Percentiles rank a stretch among this genome's conserved stretches.
Conservation (phyloP, 2,113 vertebrate genomes). For the Vulpes vulpes region DNA sequence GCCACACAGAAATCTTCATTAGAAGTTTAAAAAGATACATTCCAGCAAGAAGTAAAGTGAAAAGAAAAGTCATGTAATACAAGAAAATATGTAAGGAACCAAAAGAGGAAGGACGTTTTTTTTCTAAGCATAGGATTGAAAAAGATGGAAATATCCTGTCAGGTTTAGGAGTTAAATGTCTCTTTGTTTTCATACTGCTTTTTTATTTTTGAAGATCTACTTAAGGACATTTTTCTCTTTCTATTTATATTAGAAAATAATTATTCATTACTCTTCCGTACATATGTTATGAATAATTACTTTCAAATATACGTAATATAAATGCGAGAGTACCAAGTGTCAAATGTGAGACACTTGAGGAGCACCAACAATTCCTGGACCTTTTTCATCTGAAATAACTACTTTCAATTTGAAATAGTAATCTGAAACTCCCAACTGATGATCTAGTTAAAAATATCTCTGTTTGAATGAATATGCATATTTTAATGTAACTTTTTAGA, state of each 20-base stretch:
- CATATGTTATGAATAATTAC: background rate
- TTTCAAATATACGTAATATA: background rate
- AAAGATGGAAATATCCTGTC: background rate
- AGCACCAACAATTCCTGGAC: background rate
- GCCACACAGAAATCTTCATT: background rate
- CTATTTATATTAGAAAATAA: background rate
- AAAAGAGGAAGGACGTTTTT: background rate
- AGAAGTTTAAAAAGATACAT: background rate
- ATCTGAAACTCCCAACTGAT: background rate
- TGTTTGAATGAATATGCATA: background rate
- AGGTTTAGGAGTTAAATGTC: background rate
- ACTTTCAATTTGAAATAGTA: background rate
- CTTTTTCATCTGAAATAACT: background rate
- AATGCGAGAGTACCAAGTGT: background rate
- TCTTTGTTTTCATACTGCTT: background rate
- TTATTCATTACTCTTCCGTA: background rate
- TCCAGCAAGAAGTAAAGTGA: background rate
- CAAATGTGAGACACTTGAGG: background rate
- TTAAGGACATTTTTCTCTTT: background rate
- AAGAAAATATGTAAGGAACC: background rate
- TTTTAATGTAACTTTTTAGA: background rate
- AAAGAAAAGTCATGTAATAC: background rate
- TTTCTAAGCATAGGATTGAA: background rate
- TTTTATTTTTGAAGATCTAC: constrained; percentile 5
- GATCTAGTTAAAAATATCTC: background rate